Evolutionary conservation across 2,113 vertebrate species (phyloP).

Genomic region (Apteryx owenii): DNA sequence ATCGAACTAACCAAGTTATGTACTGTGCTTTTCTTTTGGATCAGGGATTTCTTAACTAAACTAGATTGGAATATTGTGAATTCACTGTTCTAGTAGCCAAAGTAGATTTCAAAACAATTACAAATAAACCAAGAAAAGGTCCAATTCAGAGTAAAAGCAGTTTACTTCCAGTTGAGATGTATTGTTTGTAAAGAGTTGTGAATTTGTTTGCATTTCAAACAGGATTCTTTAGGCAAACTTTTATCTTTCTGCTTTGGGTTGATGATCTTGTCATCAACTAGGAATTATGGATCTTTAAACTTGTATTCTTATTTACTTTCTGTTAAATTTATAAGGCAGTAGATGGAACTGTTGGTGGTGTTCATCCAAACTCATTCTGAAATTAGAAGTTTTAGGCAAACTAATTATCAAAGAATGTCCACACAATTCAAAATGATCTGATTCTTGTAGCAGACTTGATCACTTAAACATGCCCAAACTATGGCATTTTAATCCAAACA

Average conservation of each 20-base stretch:
- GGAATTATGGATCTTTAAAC: not conserved
- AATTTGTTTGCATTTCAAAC: not conserved
- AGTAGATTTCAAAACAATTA: not conserved
- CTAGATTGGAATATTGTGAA: not conserved
- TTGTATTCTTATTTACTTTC: not conserved
- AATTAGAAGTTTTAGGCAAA: not conserved
- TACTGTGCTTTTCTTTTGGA: not conserved
- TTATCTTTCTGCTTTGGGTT: not conserved
- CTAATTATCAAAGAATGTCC: not conserved
- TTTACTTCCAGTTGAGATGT: not conserved
- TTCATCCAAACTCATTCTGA: not conserved
- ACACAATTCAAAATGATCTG: not conserved
- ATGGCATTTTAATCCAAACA: not conserved
- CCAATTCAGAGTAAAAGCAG: not conserved
- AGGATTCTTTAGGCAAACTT: not conserved
- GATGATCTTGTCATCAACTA: not conserved
- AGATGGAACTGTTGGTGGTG: not conserved
- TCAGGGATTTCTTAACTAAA: not conserved
- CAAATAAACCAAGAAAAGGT: not conserved
- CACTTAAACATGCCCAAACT: not conserved
- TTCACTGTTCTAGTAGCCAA: not conserved
- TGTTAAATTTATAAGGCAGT: not conserved
- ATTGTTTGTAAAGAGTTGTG: not conserved
- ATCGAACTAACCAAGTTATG: not conserved
- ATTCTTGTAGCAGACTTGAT: not conserved